Evolutionary conservation across 1,140 invertebrate genomes (phyloP), one percentile per base, ranked within the genome.

Genomic region (Cydia pomonella): DNA sequence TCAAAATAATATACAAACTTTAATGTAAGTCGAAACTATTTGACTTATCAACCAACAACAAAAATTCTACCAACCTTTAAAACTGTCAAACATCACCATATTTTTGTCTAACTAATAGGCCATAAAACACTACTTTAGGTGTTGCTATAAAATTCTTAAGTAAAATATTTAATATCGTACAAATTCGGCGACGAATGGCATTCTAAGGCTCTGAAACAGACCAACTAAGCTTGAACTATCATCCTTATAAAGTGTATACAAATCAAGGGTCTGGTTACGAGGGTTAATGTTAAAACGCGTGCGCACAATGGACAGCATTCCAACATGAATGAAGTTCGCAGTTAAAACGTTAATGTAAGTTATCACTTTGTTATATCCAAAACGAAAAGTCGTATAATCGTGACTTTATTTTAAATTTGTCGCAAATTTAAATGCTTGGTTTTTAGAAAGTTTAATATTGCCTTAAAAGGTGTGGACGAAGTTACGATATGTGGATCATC

Each of bases 111-210:
- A 69, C 7, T 21, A 69, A 41, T 69, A 69, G 64, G 64, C 64
- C 29, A 69, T 69, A 33, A 69, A 69, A 38, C 41, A 3, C 64
- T 38, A 21, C 9, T 21, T 33, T 38, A 69, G 64, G 64, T 69
- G 64, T 69, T 27, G 64, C 64, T 38, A 69, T 69, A 69, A 66
- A 38, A 38, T 69, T 69, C 29, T 69, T 41, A 38, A 66, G 25
- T 64, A 64, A 64, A 25, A 66, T 29, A 33, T n/a, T n/a, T 66
- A 66, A 66, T 66, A 66, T 66, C 63, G 27, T 66, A 66, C 63
- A 33, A 33, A 66, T 66, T 66, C 63, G 63, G 63, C 63, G 62
- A 64, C 25, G 63, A 66, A 66, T 29, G 27, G 2, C 27, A 66
- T 33, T 5, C 63, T 9, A n/a, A 6, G 13, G 2, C 21, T 27